Percentiles rank a stretch among this genome's conserved stretches.
These are phyloP conservation scores for Dinocampus coccinellae DNA, from an alignment of 2,888 invertebrate species.

Conservation along the genomic window DNA sequence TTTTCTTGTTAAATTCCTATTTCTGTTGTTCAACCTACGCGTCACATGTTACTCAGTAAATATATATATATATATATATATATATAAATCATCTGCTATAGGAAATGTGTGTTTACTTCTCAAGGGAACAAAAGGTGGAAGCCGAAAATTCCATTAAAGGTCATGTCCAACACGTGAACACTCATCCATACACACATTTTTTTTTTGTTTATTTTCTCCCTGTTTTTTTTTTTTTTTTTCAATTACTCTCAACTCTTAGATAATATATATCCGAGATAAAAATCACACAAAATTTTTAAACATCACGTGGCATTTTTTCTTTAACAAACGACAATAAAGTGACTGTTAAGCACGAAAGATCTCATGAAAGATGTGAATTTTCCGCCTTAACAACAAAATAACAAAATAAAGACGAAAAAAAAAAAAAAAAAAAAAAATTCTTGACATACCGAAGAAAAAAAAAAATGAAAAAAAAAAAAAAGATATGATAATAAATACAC, in stretches of 20 bases:
- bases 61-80: neutral
- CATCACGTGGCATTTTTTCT: neutral
- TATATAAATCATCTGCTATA: neutral
- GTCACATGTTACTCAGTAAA: neutral
- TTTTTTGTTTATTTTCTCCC: neutral
- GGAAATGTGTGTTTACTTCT: neutral
- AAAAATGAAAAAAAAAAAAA: neutral
- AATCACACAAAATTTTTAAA: neutral
- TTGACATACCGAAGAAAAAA: neutral
- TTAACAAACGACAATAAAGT: neutral
- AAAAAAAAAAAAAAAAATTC: neutral
- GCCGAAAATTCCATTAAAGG: constrained; percentile 9
- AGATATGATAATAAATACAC: neutral
- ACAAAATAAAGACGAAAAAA: too few species aligned
- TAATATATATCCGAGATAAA: neutral
- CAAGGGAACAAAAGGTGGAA: neutral
- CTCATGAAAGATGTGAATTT: neutral
- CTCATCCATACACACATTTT: neutral
- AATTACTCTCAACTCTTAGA: neutral
- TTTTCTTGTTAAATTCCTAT: neutral
- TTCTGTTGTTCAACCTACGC: neutral
- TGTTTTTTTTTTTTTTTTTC: constrained; percentile 10
- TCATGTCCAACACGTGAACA: neutral
- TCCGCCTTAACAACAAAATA: too few species aligned
- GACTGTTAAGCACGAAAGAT: neutral